These are phyloP conservation scores for Aporophyla nigra DNA, from an alignment of 2,888 invertebrate genomes.

Conservation along the genomic window DNA sequence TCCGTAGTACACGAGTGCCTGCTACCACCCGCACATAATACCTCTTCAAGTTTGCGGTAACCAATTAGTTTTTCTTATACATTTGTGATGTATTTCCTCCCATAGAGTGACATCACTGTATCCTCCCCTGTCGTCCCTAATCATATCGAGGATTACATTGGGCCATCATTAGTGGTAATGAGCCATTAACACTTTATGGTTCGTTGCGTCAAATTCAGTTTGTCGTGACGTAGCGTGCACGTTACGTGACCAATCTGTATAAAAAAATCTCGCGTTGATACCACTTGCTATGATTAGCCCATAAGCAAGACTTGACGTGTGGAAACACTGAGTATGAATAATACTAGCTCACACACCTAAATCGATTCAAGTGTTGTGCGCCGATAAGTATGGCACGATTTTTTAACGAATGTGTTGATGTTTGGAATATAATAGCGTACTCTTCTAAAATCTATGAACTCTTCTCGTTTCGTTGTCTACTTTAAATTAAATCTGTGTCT, in stretches of 20 bases:
- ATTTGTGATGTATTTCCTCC: slow-evolving; percentile 6
- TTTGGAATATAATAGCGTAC: neutral
- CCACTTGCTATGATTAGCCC: slow-evolving; percentile 60
- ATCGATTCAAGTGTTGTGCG: neutral
- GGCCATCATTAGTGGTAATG: slow-evolving; percentile 30
- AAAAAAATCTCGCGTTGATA: slow-evolving; percentile 63
- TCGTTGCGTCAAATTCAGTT: slow-evolving; percentile 53
- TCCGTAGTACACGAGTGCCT: slow-evolving; percentile 2
- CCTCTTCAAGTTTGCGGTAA: neutral
- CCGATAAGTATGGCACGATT: neutral
- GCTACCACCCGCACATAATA: neutral
- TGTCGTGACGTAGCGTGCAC: slow-evolving; percentile 57
- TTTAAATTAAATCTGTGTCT: neutral
- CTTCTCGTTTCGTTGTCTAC: slow-evolving; percentile 1
- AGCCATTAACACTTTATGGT: slow-evolving; percentile 35
- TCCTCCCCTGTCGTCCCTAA: neutral
- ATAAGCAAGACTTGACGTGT: slow-evolving; percentile 53
- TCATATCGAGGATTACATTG: slow-evolving; percentile 8
- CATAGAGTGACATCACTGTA: neutral
- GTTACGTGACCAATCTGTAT: slow-evolving; percentile 67
- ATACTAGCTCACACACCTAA: slow-evolving; percentile 26
- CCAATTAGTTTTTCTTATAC: neutral
- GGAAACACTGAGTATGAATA: slow-evolving; percentile 47
- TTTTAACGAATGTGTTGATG: neutral
- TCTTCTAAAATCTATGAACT: neutral